Evolutionary conservation across 2,113 vertebrate species (phyloP).

Genomic region (Pagrus major): DNA sequence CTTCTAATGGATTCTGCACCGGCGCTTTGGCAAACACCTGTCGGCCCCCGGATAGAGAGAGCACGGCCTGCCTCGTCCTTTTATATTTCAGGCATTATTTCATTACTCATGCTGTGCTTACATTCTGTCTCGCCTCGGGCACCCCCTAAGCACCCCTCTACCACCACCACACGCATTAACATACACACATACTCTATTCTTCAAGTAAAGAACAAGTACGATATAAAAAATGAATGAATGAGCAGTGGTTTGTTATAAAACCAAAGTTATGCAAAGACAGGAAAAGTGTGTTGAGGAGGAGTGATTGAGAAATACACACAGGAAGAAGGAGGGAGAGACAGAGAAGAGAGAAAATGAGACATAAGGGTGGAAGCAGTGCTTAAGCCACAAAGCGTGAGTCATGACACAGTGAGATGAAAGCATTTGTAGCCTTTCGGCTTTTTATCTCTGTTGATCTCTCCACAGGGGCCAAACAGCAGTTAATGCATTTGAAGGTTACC

Average conservation of each 20-base stretch:
- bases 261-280: constrained; percentile 44
- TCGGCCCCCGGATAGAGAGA: constrained; percentile 66
- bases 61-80: constrained; percentile 60
- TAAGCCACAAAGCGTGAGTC: constrained; percentile 13
- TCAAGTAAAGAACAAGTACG: constrained; percentile 38
- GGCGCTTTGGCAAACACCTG: constrained; percentile 73
- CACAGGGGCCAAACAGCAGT: not conserved
- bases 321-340: not conserved
- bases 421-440: not conserved
- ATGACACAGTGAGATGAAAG: constrained; percentile 28
- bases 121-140: constrained; percentile 74
- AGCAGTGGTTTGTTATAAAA: constrained; percentile 61
- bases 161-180: constrained; percentile 6
- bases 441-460: constrained; percentile 10
- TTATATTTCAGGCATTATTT: constrained; percentile 81
- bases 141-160: constrained; percentile 47
- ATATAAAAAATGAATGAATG: constrained; percentile 72
- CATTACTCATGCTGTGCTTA: constrained; percentile 81
- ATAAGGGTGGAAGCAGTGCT: not conserved
- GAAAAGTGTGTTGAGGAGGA: not conserved
- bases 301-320: not conserved
- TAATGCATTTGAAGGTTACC: not conserved
- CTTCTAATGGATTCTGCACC: constrained; percentile 72
- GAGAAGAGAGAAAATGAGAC: not conserved
- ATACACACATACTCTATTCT: constrained; percentile 29